Conservation (phyloP, 1,140 invertebrate species). For the Sminthurides bifidus region DNA sequence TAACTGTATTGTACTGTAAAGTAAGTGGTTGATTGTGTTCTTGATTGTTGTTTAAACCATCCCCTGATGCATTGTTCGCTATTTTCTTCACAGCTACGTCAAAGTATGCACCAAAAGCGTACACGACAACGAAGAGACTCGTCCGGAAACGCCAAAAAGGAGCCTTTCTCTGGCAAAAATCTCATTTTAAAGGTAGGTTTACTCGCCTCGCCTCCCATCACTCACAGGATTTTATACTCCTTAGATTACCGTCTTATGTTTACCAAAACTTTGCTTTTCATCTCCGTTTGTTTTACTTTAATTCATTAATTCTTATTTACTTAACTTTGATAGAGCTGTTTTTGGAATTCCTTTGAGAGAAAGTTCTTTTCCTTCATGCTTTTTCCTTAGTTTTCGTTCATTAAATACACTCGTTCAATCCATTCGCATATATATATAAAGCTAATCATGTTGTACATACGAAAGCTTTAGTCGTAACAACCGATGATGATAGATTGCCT, state of each 20-base stretch:
- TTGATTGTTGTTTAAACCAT: background rate
- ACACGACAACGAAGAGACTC: conserved; percentile 31
- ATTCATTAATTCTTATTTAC: too few relatives aligned
- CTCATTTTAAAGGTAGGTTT: conserved; percentile 31
- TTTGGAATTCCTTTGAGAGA: too few relatives aligned
- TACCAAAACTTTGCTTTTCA: too few relatives aligned
- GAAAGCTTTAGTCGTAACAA: too few relatives aligned
- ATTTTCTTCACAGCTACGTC: conserved; percentile 32
- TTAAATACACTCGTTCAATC: too few relatives aligned
- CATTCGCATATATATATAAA: too few relatives aligned
- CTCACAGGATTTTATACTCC: conserved; percentile 21
- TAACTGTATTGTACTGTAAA: conserved; percentile 1
- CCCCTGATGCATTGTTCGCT: conserved; percentile 25
- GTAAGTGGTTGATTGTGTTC: background rate
- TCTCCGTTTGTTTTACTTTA: conserved; percentile 20
- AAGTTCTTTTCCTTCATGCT: too few relatives aligned
- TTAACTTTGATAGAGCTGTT: too few relatives aligned
- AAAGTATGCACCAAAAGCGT: conserved; percentile 31
- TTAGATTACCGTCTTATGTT: too few relatives aligned
- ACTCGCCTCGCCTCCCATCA: conserved; percentile 12
- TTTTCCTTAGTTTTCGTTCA: too few relatives aligned
- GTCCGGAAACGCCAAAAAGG: conserved; percentile 28
- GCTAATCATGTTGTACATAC: too few relatives aligned
- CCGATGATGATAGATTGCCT: too few relatives aligned
- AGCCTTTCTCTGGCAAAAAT: conserved; percentile 32